These are phyloP conservation scores for Drosophila tsacasi DNA, from an alignment of 1,140 invertebrate species.

Conservation along the genomic window DNA sequence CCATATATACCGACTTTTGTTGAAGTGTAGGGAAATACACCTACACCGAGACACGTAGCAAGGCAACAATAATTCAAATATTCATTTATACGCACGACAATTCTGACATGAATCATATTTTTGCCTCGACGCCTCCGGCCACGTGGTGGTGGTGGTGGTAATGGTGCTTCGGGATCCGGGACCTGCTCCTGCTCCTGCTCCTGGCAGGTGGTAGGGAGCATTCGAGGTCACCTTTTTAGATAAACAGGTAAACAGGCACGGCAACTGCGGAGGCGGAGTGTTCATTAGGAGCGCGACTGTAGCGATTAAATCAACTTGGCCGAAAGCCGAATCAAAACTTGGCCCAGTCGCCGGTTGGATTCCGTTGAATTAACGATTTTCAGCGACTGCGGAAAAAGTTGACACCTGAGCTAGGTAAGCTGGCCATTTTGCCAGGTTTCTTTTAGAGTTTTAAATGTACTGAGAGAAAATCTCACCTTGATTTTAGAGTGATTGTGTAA, in stretches of 20 bases:
- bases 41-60: slow-evolving; percentile 56
- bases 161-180: neutral
- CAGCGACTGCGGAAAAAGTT: slow-evolving; percentile 32
- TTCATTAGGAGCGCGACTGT: slow-evolving; percentile 19
- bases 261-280: slow-evolving; percentile 3
- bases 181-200: neutral
- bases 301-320: slow-evolving; percentile 44
- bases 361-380: slow-evolving; percentile 37
- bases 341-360: neutral
- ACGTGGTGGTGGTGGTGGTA: slow-evolving; percentile 1
- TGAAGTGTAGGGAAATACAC: slow-evolving; percentile 25
- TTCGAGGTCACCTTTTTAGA: slow-evolving; percentile 30
- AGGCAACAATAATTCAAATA: slow-evolving; percentile 69
- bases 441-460: slow-evolving; percentile 1
- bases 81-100: slow-evolving; percentile 71
- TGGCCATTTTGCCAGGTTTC: neutral
- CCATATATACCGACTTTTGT: neutral
- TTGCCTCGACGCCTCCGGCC: slow-evolving; percentile 57
- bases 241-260: slow-evolving; percentile 24
- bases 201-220: neutral
- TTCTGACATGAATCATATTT: slow-evolving; percentile 71
- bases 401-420: slow-evolving; percentile 38
- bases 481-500: neutral
- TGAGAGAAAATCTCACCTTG: neutral
- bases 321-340: slow-evolving; percentile 25